Conservation (phyloP, 2,113 vertebrate genomes). For the Plecturocebus donacophilus region DNA sequence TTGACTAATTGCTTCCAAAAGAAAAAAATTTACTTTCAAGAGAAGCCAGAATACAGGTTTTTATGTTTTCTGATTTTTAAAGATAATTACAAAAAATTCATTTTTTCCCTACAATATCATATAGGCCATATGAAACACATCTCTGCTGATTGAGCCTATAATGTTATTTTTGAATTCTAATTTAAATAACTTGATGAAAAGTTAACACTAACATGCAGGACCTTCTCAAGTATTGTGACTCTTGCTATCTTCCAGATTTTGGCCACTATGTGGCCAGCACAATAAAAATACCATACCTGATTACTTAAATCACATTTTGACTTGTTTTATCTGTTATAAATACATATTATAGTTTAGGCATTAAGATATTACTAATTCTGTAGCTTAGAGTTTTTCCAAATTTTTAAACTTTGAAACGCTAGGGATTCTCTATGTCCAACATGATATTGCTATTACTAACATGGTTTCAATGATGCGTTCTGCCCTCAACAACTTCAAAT, state of each 20-base stretch:
- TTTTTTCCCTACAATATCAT: background rate
- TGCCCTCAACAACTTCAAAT: background rate
- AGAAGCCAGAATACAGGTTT: conserved; percentile 19
- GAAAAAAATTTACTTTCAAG: background rate
- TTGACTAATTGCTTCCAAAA: background rate
- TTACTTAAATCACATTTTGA: background rate
- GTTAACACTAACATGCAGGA: background rate
- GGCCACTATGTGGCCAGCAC: background rate
- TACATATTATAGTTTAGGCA: background rate
- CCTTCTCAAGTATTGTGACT: background rate
- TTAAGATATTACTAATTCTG: background rate
- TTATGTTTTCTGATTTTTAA: conserved; percentile 17
- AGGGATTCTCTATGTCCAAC: background rate
- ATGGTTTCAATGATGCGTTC: background rate
- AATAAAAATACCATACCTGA: background rate
- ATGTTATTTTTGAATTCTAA: conserved; percentile 9
- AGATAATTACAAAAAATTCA: background rate
- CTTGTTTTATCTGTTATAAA: background rate
- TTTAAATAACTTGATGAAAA: background rate
- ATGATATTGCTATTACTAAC: background rate
- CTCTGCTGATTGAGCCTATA: background rate
- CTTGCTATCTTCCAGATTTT: background rate
- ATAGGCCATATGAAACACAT: background rate
- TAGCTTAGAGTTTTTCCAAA: conserved; percentile 7
- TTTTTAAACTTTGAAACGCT: background rate